Base-by-base conservation (phyloP, 1,140 invertebrate species). In the Monomorium pharaonis region DNA sequence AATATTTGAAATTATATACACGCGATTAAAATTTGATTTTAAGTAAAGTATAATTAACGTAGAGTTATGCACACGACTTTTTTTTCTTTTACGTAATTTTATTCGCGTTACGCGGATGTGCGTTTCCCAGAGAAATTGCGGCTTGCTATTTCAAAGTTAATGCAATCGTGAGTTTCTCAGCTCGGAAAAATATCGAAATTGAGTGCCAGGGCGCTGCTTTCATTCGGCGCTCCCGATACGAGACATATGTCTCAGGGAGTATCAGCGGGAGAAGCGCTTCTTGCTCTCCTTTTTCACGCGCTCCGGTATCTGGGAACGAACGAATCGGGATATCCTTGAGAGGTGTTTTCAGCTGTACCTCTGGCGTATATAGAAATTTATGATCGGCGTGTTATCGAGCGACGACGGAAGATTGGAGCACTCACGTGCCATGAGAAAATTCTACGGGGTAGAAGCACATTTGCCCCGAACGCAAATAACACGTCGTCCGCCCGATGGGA, bases 301-400 rank as follows among this genome's bases (percentile, higher is more conserved):
- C 54, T n/a, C 44, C 67, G 44, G 42, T 58, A 44, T 30, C 27
- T 14, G 37, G 63, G 81, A 62, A 63, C 16, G 47, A 42, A 51
- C 44, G 70, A 76, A 77, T 80, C 47, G 24, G 49, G 47, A 80
- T 47, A 65, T 37, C 18, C 49, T 47, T 33, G 85, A 62, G 84
- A 87, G 51, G 27, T 69, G 84, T 89, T 72, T 81, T 69, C 86
- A 77, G 62, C 86, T 65, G 65, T 78, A 76, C 78, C 49, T 77
- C 21, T 44, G 51, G 85, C 62, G 80, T 86, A 78, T 78, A 69
- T 58, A 86, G 60, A 81, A 88, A 89, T 89, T 89, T 89, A 91
- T 88, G 84, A 86, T 89, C 86, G 60, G 44, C 62, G 58, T 69
- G 54, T 67, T 88, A 89, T 90, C 89, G 88, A 83, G 49, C 65